Evolutionary conservation across 2,888 invertebrate species (phyloP).

Genomic region (Ethmia dodecea): DNA sequence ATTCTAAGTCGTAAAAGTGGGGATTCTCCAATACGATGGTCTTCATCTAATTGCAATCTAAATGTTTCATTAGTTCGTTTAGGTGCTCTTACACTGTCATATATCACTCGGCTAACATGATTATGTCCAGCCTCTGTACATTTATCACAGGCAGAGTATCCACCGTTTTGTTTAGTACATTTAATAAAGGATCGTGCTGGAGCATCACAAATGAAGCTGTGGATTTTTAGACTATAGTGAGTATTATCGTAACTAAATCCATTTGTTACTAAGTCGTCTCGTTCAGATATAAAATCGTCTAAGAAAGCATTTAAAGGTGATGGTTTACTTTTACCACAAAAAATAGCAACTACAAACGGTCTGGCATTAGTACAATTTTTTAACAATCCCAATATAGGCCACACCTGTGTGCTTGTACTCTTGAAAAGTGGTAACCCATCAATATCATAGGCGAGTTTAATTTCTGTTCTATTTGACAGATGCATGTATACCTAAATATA

Average conservation of each 20-base stretch:
- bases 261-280: not conserved
- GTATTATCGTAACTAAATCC: conserved; percentile 6
- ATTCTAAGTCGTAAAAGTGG: conserved; percentile 3
- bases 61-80: conserved; percentile 7
- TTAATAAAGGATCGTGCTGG: conserved; percentile 8
- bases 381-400: conserved; percentile 2
- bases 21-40: conserved; percentile 9
- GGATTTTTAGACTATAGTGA: conserved; percentile 6
- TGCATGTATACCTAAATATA: not conserved
- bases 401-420: not conserved
- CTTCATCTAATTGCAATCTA: conserved; percentile 9
- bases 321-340: not conserved
- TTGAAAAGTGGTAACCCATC: not conserved
- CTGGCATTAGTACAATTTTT: conserved; percentile 6
- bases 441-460: not conserved
- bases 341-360: conserved; percentile 4
- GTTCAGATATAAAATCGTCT: not conserved
- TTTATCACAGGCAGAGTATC: conserved; percentile 10
- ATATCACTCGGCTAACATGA: conserved; percentile 6
- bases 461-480: not conserved
- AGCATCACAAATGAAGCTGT: conserved; percentile 11
- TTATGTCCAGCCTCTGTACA: conserved; percentile 8
- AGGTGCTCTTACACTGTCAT: conserved; percentile 7
- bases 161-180: conserved; percentile 9
- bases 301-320: not conserved